A percentile compares a stretch with the other conserved stretches of the same genome.
Evolutionary conservation across 2,113 vertebrate genomes (phyloP).

Genomic region (Phocoena sinus): DNA sequence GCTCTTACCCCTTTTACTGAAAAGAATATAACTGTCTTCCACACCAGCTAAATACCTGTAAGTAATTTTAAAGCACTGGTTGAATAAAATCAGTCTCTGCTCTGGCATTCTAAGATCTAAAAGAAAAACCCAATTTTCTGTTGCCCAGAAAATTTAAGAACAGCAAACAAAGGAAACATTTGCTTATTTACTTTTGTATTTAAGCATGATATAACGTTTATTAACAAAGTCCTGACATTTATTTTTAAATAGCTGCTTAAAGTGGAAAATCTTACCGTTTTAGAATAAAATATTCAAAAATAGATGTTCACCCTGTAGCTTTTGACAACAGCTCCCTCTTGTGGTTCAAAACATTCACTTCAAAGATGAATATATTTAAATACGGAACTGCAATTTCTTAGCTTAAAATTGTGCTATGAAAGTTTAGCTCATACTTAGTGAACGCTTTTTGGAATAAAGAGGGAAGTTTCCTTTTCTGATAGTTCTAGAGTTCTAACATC

Average conservation of each 20-base stretch:
- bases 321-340: conserved; percentile 65
- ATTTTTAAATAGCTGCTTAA: neutral
- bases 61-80: conserved; percentile 3
- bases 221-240: neutral
- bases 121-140: conserved; percentile 33
- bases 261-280: neutral
- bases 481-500: neutral
- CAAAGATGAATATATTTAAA: conserved; percentile 3
- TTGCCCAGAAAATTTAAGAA: neutral
- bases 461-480: neutral
- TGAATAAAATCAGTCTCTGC: neutral
- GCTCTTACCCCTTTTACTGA: neutral
- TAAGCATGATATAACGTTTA: neutral
- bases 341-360: conserved; percentile 51
- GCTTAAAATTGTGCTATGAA: neutral
- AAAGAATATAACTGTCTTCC: neutral
- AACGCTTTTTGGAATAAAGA: neutral
- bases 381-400: neutral
- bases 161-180: neutral
- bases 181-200: neutral
- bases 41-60: neutral
- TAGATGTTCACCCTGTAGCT: neutral
- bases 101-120: neutral
- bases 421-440: neutral
- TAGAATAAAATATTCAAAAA: neutral